Evolutionary conservation across 2,888 invertebrate genomes (phyloP).

Genomic region (Idaea aversata): DNA sequence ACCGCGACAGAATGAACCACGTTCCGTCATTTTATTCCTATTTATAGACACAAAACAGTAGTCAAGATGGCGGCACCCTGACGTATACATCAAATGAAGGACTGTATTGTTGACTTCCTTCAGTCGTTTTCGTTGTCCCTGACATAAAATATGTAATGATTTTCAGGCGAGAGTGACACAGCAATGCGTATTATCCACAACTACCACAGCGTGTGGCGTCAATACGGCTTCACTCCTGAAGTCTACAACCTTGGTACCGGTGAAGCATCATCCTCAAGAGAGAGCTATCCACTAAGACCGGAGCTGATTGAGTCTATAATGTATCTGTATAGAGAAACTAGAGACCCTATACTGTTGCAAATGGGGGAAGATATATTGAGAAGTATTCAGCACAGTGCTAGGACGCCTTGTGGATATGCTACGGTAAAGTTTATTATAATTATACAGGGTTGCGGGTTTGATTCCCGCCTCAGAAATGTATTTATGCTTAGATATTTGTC

Average conservation of each 20-base stretch:
- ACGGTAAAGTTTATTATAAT: slow-evolving; percentile 83
- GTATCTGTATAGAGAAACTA: slow-evolving; percentile 96
- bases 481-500: too few relatives aligned
- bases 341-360: slow-evolving; percentile 94
- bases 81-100: too few relatives aligned
- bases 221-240: slow-evolving; percentile 98
- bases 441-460: too few relatives aligned
- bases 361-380: slow-evolving; percentile 96
- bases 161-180: slow-evolving; percentile 89
- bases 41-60: too few relatives aligned
- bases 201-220: slow-evolving; percentile 97
- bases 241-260: slow-evolving; percentile 97
- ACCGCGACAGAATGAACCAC: too few relatives aligned
- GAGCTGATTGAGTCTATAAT: slow-evolving; percentile 98
- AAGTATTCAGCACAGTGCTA: slow-evolving; percentile 95
- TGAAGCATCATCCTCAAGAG: slow-evolving; percentile 89
- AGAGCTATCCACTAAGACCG: slow-evolving; percentile 96
- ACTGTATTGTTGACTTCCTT: too few relatives aligned
- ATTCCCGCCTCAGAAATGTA: too few relatives aligned
- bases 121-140: too few relatives aligned
- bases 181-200: slow-evolving; percentile 97
- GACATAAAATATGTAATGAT: too few relatives aligned
- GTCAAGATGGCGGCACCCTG: too few relatives aligned
- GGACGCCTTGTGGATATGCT: slow-evolving; percentile 98
- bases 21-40: too few relatives aligned